Evolutionary conservation across 2,113 vertebrate genomes (phyloP).

Genomic region (Malaclemys terrapin): DNA sequence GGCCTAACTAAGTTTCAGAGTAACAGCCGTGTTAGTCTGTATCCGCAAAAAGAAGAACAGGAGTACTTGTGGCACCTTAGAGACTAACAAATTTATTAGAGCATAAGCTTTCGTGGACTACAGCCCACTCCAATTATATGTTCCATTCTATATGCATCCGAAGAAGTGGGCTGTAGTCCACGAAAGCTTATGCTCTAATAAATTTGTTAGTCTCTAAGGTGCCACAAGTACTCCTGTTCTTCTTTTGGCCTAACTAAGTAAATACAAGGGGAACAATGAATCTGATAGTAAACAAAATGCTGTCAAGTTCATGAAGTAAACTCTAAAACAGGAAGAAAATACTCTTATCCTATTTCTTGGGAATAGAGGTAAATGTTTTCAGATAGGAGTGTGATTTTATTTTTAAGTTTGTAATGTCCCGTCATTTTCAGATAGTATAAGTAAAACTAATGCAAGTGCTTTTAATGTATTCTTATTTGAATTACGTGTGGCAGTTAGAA

Average conservation of each 20-base stretch:
- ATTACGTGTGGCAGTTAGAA: not conserved
- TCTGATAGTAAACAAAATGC: not conserved
- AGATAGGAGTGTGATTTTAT: not conserved
- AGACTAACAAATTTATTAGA: no score
- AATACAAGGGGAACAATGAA: conserved; percentile 37
- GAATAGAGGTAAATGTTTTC: not conserved
- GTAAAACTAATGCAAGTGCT: not conserved
- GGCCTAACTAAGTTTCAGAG: conserved; percentile 18
- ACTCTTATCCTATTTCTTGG: not conserved
- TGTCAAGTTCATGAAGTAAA: not conserved
- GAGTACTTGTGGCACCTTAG: no score
- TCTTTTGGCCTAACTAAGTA: conserved; percentile 20
- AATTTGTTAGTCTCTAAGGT: no score
- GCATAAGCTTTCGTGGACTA: no score
- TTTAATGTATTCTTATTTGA: not conserved
- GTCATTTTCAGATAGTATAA: not conserved
- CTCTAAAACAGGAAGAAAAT: conserved; percentile 10
- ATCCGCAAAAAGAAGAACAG: no score
- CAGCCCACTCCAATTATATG: no score
- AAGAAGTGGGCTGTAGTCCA: no score
- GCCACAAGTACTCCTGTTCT: no score
- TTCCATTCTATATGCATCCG: no score
- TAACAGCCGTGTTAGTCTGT: no score
- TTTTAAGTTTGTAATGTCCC: not conserved
- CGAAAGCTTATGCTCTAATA: no score